Evolutionary conservation across 2,888 invertebrate species (phyloP), one percentile per base, ranked within the genome.

Genomic region (Fabriciana adippe): DNA sequence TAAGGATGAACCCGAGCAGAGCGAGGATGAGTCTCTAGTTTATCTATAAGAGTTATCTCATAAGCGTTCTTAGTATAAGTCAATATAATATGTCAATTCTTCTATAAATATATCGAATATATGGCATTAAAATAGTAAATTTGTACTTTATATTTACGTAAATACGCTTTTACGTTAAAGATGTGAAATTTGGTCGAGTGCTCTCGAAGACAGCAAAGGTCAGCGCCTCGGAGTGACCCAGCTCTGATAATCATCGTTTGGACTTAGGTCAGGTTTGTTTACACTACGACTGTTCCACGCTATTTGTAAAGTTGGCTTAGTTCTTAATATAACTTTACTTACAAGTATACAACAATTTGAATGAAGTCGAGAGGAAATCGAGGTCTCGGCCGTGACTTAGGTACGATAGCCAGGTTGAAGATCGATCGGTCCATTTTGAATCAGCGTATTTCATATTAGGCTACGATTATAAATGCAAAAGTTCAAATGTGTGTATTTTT

Each of bases 261-360:
- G 66, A 66, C 71, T 72, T 70, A 75, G 75, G 75, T 75, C 74
- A 74, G 75, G 72, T 70, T 70, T 73, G 67, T 72, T 72, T 73
- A 72, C 67, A 53, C 56, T 61, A 55, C 47, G 14, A 15, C 41
- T 45, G 45, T 21, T 62, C 53, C 16, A 45, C 45, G 54, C 26
- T 57, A 21, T 26, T 21, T 21, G 57, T 57, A 45, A 47, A 57
- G 57, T 57, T 57, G 48, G 13, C 48, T 31, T 48, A 31, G n/a
- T 31, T 48, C 21, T 26, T n/a, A 31, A 48, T 47, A 48, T 48
- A 59, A 59, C 48, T 59, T 57, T 48, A 59, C 45, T 48, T 48
- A 31, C 2, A 41, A 8, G 35, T 41, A 8, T 41, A 41, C 16
- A 59, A 59, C 59, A 47, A 59, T 59, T 59, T 59, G 26, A 59